Conservation (phyloP, 2,888 invertebrate species). For the Sialis fuliginosa region DNA sequence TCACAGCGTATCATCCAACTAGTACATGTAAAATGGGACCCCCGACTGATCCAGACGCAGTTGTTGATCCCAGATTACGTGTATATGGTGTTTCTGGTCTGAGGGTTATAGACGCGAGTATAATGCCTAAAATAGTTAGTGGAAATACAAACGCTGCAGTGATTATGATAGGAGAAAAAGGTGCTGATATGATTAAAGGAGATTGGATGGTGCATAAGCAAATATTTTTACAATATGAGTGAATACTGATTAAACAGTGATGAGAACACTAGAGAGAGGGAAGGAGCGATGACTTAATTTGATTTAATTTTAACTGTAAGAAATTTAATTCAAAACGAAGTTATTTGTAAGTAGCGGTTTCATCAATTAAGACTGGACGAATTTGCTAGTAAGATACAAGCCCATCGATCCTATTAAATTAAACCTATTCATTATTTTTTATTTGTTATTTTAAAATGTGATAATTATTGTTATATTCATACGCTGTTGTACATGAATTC, state of each 20-base stretch:
- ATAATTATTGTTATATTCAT: too few relatives aligned
- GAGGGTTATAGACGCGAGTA: not conserved
- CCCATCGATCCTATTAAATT: too few relatives aligned
- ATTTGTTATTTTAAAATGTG: too few relatives aligned
- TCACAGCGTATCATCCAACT: not conserved
- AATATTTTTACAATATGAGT: too few relatives aligned
- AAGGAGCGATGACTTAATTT: not conserved
- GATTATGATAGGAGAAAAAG: constrained; percentile 1
- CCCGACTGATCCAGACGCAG: not conserved
- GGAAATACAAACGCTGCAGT: not conserved
- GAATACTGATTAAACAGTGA: too few relatives aligned
- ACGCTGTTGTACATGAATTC: too few relatives aligned
- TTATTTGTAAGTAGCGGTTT: not conserved
- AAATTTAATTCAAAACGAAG: not conserved
- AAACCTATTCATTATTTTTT: too few relatives aligned
- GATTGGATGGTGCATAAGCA: not conserved
- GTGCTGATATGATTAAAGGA: not conserved
- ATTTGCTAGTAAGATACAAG: too few relatives aligned
- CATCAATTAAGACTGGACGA: not conserved
- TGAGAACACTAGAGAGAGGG: too few relatives aligned
- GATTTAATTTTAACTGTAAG: not conserved
- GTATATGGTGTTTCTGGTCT: not conserved
- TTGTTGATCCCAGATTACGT: not conserved
- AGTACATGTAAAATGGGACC: constrained; percentile 1
- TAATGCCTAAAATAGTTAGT: not conserved